Evolutionary conservation across 2,888 invertebrate genomes (phyloP).

Genomic region (Aquatica leii): DNA sequence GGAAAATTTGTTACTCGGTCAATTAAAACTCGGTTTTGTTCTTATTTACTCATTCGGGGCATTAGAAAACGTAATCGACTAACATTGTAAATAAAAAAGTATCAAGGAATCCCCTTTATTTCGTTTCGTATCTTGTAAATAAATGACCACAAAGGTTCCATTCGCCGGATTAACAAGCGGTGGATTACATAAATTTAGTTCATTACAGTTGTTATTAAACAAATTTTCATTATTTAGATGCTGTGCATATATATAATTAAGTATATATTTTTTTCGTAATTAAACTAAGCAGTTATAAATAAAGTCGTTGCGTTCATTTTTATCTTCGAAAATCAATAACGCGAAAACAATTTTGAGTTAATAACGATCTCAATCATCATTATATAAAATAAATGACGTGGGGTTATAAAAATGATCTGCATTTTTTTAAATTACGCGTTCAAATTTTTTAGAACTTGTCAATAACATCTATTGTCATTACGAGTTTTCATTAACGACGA

Average conservation of each 20-base stretch:
- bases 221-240: too few relatives aligned
- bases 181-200: too few relatives aligned
- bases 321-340: not conserved
- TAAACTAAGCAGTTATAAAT: too few relatives aligned
- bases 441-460: constrained; percentile 5
- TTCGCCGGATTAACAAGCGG: constrained; percentile 26
- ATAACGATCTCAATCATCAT: not conserved
- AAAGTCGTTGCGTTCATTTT: too few relatives aligned
- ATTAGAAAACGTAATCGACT: constrained; percentile 14
- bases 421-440: not conserved
- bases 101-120: constrained; percentile 26
- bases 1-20: too few relatives aligned
- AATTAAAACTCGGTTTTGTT: not conserved
- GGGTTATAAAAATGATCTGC: not conserved
- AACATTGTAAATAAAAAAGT: constrained; percentile 24
- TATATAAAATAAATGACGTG: constrained; percentile 1
- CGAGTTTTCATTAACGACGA: constrained; percentile 14
- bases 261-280: too few relatives aligned
- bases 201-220: too few relatives aligned
- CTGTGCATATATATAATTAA: too few relatives aligned
- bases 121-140: constrained; percentile 28
- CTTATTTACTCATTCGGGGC: not conserved
- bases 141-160: constrained; percentile 28
- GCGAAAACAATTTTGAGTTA: not conserved
- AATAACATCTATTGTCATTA: constrained; percentile 12